Evolutionary conservation across 2,113 vertebrate genomes (phyloP), one percentile per base, ranked within the genome.

Genomic region (Ellobius talpinus): DNA sequence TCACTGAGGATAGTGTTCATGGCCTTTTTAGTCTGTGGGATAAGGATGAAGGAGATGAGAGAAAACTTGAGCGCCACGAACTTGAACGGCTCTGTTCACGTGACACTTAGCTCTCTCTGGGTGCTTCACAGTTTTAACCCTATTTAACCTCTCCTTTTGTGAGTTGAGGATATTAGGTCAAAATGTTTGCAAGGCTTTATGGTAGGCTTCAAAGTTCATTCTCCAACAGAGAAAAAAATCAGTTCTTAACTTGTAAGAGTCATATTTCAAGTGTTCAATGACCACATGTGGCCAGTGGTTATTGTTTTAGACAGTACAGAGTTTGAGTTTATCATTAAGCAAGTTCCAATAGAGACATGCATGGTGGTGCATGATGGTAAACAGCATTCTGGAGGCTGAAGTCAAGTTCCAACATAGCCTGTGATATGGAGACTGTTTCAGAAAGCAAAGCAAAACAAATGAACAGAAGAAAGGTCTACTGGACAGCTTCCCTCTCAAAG

Each of bases 1-100:
- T 99, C 99, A 36, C 97, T 97, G 12, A 99, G 98, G 84, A 99
- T 99, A 55, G 98, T 98, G 70, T 94, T 96, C 99, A 99, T 99
- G n/a, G 99, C 99, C 93, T 99, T 99, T 95, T 99, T 99, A 79
- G 99, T 99, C 99, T 99, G 98, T 21, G 33, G 82, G 45, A 76
- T 47, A 36, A 50, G 66, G 45, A n/a, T 45, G 63, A 95, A 96
- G 63, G 66, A 87, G 42, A 52, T 85, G 23, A 68, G 42, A 42
- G 29, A 86, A 90, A 42, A 66, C 13, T 52, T 31, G 65, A 87
- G 45, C 17, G 77, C n/a, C 65, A 23, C 72, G 26, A 92, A 72
- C 29, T 39, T 17, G n/a, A 95, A 94, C 68, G 26, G 1, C 12
- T 90, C 58, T 88, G 85, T 50, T 8, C 45, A 72, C 1, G 55